These are phyloP conservation scores for Pinctada fucata DNA, from an alignment of 2,888 invertebrate species.

Conservation along the genomic window DNA sequence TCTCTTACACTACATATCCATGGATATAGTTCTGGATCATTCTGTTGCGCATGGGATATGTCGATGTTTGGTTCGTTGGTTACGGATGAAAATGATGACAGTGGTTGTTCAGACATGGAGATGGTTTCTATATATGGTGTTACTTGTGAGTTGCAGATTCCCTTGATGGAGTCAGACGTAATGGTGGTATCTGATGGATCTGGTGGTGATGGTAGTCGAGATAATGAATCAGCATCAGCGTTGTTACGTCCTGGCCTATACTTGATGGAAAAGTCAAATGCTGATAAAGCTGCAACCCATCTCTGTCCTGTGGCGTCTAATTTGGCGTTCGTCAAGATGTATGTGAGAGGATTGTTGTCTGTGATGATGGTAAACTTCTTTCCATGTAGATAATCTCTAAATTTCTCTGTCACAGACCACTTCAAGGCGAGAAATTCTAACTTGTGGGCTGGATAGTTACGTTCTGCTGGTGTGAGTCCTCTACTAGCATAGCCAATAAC, in stretches of 20 bases:
- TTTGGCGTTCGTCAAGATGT: too few relatives aligned
- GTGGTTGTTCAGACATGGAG: neutral
- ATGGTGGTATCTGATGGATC: too few relatives aligned
- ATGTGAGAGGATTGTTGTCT: neutral
- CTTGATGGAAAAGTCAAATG: too few relatives aligned
- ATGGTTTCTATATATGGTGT: neutral
- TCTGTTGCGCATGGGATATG: slow-evolving; percentile 2
- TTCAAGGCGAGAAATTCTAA: neutral
- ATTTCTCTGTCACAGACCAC: neutral
- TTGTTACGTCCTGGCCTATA: too few relatives aligned
- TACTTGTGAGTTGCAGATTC: neutral
- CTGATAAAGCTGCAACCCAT: too few relatives aligned
- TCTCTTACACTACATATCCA: slow-evolving; percentile 5
- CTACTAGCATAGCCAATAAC: neutral
- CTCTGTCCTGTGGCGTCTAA: too few relatives aligned
- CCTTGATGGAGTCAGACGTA: slow-evolving; percentile 1
- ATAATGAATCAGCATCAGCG: slow-evolving; percentile 1
- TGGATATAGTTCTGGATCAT: slow-evolving; percentile 2
- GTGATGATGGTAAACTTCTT: neutral
- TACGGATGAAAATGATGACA: neutral
- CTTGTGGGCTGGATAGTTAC: neutral
- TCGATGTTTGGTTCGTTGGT: neutral
- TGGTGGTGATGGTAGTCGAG: too few relatives aligned
- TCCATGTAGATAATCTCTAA: neutral
- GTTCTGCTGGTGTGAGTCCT: neutral